Evolutionary conservation across 2,797 vertebrate species (phyloP).

Genomic region (Cynodonichthys magdalenae): DNA sequence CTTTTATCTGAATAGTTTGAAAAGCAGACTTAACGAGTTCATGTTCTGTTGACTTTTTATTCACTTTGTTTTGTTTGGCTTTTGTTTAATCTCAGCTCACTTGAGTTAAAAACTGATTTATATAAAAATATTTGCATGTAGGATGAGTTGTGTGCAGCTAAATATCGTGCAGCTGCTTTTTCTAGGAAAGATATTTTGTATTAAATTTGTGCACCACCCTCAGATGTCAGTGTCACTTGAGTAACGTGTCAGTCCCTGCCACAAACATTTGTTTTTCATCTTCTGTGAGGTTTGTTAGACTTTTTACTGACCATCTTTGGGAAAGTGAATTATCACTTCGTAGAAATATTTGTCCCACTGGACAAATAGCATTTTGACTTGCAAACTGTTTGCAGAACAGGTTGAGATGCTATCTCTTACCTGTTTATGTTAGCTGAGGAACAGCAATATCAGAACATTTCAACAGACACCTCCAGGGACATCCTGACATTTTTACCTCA

Average conservation of each 20-base stretch:
- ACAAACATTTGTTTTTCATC: not conserved
- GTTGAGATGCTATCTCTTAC: too few relatives aligned
- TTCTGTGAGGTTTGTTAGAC: not conserved
- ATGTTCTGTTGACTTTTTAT: not conserved
- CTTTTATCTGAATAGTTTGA: too few relatives aligned
- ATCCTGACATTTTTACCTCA: too few relatives aligned
- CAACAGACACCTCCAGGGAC: too few relatives aligned
- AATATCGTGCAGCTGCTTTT: not conserved
- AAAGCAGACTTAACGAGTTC: too few relatives aligned
- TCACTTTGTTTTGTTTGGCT: too few relatives aligned
- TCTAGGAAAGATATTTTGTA: conserved; percentile 3
- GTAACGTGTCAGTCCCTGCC: not conserved
- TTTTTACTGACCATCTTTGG: not conserved
- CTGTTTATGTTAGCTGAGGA: too few relatives aligned
- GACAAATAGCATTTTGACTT: too few relatives aligned
- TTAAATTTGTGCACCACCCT: not conserved
- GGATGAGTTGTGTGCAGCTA: not conserved
- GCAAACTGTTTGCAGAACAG: too few relatives aligned
- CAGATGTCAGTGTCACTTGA: not conserved
- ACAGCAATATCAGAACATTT: too few relatives aligned
- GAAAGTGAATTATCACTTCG: too few relatives aligned
- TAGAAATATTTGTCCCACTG: too few relatives aligned
- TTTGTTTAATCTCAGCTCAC: not conserved
- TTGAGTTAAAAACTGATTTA: not conserved
- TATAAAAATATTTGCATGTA: not conserved